phyloP scores from a whole-genome alignment of 2,797 vertebrate genomes.

The Eremophila alpestris region DNA sequence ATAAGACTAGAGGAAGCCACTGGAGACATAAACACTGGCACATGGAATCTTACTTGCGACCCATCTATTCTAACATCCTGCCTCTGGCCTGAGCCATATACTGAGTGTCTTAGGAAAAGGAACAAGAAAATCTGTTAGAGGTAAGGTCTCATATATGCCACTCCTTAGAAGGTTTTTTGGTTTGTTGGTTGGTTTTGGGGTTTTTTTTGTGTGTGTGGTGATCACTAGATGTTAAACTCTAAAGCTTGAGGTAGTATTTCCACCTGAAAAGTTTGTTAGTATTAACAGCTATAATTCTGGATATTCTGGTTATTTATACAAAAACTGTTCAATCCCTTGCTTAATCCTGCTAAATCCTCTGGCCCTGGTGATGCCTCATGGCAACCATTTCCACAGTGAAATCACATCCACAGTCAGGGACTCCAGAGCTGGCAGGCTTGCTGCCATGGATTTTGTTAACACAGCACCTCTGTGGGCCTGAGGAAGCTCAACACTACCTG shows the following conservation, averaged over 20 bases:
- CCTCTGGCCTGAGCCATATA: neutral
- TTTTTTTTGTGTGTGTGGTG: neutral
- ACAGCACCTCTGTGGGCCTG: neutral
- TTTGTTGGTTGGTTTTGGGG: neutral
- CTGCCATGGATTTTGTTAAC: neutral
- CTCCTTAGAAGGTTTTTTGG: neutral
- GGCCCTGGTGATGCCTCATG: neutral
- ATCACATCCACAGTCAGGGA: neutral
- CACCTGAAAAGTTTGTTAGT: neutral
- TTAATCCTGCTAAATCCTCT: conserved; percentile 41
- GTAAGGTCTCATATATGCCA: neutral
- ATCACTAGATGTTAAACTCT: neutral
- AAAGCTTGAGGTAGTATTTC: neutral
- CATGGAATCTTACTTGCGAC: neutral
- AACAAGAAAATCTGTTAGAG: neutral
- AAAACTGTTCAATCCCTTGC: neutral
- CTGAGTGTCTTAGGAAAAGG: neutral
- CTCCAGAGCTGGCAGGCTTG: neutral
- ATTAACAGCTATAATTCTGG: conserved; percentile 1
- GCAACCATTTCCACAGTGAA: neutral
- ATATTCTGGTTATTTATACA: conserved; percentile 10
- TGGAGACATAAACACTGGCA: neutral
- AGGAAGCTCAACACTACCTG: neutral
- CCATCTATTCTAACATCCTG: neutral
- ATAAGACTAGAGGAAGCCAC: neutral